Conservation (phyloP, 2,888 invertebrate genomes). For the Nephrotoma appendiculata region DNA sequence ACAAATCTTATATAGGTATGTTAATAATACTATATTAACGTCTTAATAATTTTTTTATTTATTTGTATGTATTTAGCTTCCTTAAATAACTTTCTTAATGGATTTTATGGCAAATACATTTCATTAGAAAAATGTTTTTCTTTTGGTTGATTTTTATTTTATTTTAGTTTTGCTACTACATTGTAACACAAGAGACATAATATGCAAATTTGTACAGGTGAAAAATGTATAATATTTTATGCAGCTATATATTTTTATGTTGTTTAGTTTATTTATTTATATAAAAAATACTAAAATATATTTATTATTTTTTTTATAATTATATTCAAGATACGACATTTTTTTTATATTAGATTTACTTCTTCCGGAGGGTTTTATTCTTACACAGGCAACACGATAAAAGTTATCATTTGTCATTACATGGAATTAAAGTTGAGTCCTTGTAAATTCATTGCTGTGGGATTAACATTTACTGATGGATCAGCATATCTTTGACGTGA, state of each 20-base stretch:
- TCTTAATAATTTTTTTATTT: background rate
- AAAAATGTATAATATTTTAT: background rate
- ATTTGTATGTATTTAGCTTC: background rate
- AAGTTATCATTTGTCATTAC: constrained; percentile 32
- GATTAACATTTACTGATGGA: constrained; percentile 35
- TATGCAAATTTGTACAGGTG: background rate
- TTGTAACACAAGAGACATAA: background rate
- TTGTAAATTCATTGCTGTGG: constrained; percentile 52
- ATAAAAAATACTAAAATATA: background rate
- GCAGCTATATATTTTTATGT: background rate
- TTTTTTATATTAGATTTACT: background rate
- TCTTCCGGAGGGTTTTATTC: background rate
- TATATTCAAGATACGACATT: background rate
- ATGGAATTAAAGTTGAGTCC: constrained; percentile 64
- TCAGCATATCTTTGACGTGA: constrained; percentile 33
- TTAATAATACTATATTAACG: background rate
- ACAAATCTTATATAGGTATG: background rate
- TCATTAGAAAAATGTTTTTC: background rate
- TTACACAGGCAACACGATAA: background rate
- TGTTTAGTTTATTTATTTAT: background rate
- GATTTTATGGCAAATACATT: background rate
- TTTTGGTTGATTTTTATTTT: background rate
- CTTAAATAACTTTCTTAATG: background rate
- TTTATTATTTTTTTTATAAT: background rate
- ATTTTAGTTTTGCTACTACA: background rate